phyloP scores from a whole-genome alignment of 2,888 invertebrate genomes.

The Chydorus sphaericus region DNA sequence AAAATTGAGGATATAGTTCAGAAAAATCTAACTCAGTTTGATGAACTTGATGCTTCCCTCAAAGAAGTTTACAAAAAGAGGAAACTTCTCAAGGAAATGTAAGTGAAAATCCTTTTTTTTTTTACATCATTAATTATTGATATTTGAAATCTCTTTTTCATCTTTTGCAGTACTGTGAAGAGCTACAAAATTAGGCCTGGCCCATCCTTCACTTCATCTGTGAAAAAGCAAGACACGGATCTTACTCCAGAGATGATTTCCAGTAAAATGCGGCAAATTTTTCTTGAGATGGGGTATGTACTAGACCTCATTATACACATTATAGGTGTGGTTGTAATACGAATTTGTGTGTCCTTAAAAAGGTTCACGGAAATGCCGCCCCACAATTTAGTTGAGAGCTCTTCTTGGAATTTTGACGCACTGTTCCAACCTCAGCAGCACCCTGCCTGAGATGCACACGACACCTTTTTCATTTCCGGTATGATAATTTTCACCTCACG shows the following conservation, averaged over 20 bases:
- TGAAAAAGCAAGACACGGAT: slow-evolving; percentile 85
- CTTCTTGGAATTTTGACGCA: slow-evolving; percentile 99
- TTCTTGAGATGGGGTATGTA: slow-evolving; percentile 87
- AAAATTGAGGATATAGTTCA: slow-evolving; percentile 55
- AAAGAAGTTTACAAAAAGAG: slow-evolving; percentile 84
- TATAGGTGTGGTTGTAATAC: too few relatives aligned
- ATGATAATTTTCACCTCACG: too few relatives aligned
- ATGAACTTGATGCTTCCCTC: too few relatives aligned
- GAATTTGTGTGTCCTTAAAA: too few relatives aligned
- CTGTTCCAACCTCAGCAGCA: slow-evolving; percentile 98
- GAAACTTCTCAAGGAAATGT: slow-evolving; percentile 74
- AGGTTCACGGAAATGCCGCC: slow-evolving; percentile 93
- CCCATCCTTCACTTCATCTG: slow-evolving; percentile 57
- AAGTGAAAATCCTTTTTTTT: too few relatives aligned
- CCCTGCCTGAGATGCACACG: slow-evolving; percentile 95
- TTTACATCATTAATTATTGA: too few relatives aligned
- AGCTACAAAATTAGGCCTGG: slow-evolving; percentile 77
- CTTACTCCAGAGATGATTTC: slow-evolving; percentile 84
- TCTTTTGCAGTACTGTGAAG: too few relatives aligned
- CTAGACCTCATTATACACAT: too few relatives aligned
- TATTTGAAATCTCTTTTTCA: too few relatives aligned
- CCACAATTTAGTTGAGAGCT: slow-evolving; percentile 90
- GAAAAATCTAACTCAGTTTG: slow-evolving; percentile 51
- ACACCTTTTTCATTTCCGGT: slow-evolving; percentile 86
- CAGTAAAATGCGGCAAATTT: slow-evolving; percentile 88